These are phyloP conservation scores for Eospalax fontanierii DNA, from an alignment of 2,797 vertebrate genomes.

Conservation along the genomic window DNA sequence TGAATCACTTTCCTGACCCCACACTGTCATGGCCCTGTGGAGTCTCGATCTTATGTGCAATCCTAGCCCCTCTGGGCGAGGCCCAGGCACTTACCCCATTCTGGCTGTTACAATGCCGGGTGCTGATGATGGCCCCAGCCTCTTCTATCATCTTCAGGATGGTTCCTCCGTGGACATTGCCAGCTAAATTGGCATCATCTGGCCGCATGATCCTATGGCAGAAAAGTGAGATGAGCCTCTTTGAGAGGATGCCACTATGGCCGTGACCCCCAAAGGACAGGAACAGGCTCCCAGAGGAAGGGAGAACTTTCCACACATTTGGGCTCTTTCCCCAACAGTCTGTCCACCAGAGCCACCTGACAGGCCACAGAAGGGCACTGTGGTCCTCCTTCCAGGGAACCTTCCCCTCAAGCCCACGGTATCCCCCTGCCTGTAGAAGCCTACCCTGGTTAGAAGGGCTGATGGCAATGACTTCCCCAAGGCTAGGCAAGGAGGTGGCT, in stretches of 20 bases:
- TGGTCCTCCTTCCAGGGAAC: rapidly evolving
- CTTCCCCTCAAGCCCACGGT: not conserved
- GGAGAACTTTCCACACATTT: rapidly evolving
- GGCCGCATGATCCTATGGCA: constrained; percentile 95
- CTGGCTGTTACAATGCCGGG: constrained; percentile 96
- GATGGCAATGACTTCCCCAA: not conserved
- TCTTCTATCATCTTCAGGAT: constrained; percentile 99
- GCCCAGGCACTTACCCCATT: constrained; percentile 88
- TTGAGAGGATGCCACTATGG: rapidly evolving
- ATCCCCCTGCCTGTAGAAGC: not conserved
- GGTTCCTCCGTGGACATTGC: constrained; percentile 96
- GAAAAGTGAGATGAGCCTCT: not conserved
- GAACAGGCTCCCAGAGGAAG: not conserved
- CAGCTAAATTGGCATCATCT: constrained; percentile 96
- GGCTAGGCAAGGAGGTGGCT: too few species aligned
- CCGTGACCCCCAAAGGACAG: not conserved
- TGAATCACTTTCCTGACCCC: not conserved
- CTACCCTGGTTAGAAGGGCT: not conserved
- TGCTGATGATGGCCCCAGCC: constrained; percentile 96
- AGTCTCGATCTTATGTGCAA: rapidly evolving
- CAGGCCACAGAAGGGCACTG: not conserved
- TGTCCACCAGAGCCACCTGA: rapidly evolving
- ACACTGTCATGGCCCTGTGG: not conserved
- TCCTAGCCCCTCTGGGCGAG: rapidly evolving
- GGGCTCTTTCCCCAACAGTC: not conserved